Evolutionary conservation across 2,888 invertebrate species (phyloP), one percentile per base, ranked within the genome.

Genomic region (Stegophylla sp.): DNA sequence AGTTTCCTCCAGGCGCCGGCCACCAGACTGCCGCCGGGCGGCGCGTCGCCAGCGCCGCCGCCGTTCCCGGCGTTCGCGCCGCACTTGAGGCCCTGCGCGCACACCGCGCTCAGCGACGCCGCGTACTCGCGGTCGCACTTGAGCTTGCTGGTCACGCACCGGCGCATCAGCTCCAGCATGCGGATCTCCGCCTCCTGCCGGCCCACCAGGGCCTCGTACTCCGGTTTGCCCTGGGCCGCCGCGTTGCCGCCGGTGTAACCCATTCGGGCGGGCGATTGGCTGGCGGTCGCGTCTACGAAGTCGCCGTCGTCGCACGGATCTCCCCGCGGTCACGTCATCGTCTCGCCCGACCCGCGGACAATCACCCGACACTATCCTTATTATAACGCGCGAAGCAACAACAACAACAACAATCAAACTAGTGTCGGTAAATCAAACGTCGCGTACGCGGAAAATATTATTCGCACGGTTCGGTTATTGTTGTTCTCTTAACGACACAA

Each of bases 91-190:
- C 94, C 94, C 86, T 94, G 94, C 75, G 90, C 89, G 61, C 94
- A 93, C 34, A 94, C 92, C n/a, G 92, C 90, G 81, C 91, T 91
- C 81, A 97, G 90, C 15, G 94, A 93, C 53, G 92, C 89, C 1
- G 96, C 94, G 87, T 97, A 97, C 86, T 97, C 96, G 84, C 94
- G 90, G 87, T 97, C 97, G 86, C 93, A 94, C 87, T 96, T 95
- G 86, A 96, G 92, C 88, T 96, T 94, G 84, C 92, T 91, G 84
- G 92, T 90, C 82, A 97, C 90, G 85, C 95, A 95, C 83, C 95
- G 89, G 85, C 94, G 93, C 92, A 97, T 95, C 83, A 92, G 92
- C 86, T 97, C 97, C 89, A 97, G 90, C 69, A 97, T 91, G 84
- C 95, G 91, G 82, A 97, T 89, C 88, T 97, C 97, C 26, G 95